Base-by-base conservation (phyloP, 2,888 invertebrate genomes). In the Doris montereyensis region DNA sequence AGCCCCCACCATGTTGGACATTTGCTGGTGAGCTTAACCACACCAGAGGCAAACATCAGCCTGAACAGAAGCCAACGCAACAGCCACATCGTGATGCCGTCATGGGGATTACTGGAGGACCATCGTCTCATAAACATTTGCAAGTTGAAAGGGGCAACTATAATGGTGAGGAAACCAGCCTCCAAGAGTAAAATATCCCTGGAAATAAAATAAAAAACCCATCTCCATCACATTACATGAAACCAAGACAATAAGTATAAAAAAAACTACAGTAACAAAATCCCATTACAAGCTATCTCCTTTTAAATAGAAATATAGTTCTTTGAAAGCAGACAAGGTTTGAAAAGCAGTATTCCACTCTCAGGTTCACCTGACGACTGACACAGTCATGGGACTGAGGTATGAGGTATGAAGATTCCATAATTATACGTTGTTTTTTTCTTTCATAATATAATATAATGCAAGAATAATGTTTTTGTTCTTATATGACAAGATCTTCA, bases 1-100 rank as follows among this genome's bases (percentile, higher is more conserved):
- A 96, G 93, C 83, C 93, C 94, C 95, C 95, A 96, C 95, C 95
- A 96, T 52, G 94, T 93, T 0, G 95, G 95, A 87, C 95, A 95
- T 28, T 94, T 93, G 88, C 94, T 94, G 58, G 94, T 93, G 58
- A 96, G 92, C 90, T 96, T 96, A 0, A 94, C 94, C 24, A 95
- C 92, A 2, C 95, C 95, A 2, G 94, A 94, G 1, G 95, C 94
- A 89, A 95, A 94, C 92, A 95, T 93, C 75, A 95, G 93, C 68
- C 95, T 92, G 84, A 96, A 95, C 3, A 95, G 92, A 10, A 96
- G 92, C 95, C 95, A 95, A 80, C 94, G 93, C 1, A 95, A 93
- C 41, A 94, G 91, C 94, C 94, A 95, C 84, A 95, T 92, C 2
- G 93, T 93, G 68, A 95, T 92, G 13, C 81, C 80, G 82, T 91